Percentiles rank a stretch among this genome's conserved stretches.
phyloP scores from a whole-genome alignment of 2,113 vertebrate species.

The Lathamus discolor region DNA sequence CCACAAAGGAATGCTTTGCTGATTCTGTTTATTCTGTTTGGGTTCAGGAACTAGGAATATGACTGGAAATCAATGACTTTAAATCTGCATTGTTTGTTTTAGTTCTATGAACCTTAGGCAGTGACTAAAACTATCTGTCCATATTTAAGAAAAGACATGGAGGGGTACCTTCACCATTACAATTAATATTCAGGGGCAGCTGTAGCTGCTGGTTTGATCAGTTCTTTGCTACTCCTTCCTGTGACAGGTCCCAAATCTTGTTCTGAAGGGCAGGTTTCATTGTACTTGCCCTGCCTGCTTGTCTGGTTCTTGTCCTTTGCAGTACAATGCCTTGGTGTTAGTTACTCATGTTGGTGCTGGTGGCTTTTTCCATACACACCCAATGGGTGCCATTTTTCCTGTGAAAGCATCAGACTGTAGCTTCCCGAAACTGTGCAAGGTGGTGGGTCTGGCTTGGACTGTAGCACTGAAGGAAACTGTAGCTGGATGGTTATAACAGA shows the following conservation, averaged over 20 bases:
- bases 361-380: not conserved
- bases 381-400: not conserved
- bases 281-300: not conserved
- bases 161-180: not conserved
- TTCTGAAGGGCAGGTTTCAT: not conserved
- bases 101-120: not conserved
- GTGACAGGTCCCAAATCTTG: not conserved
- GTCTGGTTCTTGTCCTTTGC: not conserved
- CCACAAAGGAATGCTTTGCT: not conserved
- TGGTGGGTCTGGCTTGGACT: not conserved
- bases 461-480: not conserved
- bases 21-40: not conserved
- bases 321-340: fast-evolving
- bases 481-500: not conserved
- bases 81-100: not conserved
- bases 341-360: not conserved
- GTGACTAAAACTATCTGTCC: not conserved
- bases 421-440: not conserved
- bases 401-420: not conserved
- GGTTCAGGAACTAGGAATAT: not conserved
- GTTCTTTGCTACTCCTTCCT: not conserved
- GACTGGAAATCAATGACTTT: not conserved
- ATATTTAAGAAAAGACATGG: not conserved
- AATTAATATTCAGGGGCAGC: not conserved
- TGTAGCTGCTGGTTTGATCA: not conserved